Base-by-base conservation (phyloP, 1,140 invertebrate species). In the Drosophila jambulina region DNA sequence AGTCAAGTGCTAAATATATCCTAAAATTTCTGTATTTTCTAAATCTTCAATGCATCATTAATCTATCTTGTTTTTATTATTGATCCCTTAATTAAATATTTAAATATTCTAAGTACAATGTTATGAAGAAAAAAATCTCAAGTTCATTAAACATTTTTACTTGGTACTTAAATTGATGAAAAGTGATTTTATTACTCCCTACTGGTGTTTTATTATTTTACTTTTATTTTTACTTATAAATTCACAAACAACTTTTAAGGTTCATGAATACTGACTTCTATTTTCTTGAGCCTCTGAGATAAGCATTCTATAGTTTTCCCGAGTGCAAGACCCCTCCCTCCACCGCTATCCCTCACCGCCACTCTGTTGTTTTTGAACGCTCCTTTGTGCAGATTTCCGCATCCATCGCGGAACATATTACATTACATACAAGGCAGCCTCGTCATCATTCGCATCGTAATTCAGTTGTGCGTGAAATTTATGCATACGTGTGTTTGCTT, bases 401-500 rank as follows among this genome's bases (percentile, higher is more conserved):
- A 87, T 54, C 82, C 75, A 78, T 60, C 79, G 65, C 46, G 74
- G 58, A 67, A 70, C 69, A 68, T 49, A 75, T 77, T 64, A 82
- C 48, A 62, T 62, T 60, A 65, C 65, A 61, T 62, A 40, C 53
- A 63, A 61, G 36, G 46, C 49, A 75, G 40, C 79, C 38, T 46
- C 77, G 62, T 61, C 61, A 75, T 69, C 76, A 72, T 60, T 54
- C 49, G 51, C 69, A 78, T 63, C 65, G 78, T 65, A 63, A 81
- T 81, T 81, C 84, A 90, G 78, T 90, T 88, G 85, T 81, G 84
- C 81, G 84, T 88, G 62, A 88, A 88, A 88, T 88, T 85, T 88
- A 88, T 76, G 75, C 75, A 77, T 77, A 77, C 75, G 75, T 77
- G 49, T 76, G 74, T 59, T 34, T 74, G 56, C 46, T 51, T 40